A percentile compares a stretch with the other conserved stretches of the same genome.
Conservation (phyloP, 2,797 vertebrate species). For the Dendrocincla fuliginosa region DNA sequence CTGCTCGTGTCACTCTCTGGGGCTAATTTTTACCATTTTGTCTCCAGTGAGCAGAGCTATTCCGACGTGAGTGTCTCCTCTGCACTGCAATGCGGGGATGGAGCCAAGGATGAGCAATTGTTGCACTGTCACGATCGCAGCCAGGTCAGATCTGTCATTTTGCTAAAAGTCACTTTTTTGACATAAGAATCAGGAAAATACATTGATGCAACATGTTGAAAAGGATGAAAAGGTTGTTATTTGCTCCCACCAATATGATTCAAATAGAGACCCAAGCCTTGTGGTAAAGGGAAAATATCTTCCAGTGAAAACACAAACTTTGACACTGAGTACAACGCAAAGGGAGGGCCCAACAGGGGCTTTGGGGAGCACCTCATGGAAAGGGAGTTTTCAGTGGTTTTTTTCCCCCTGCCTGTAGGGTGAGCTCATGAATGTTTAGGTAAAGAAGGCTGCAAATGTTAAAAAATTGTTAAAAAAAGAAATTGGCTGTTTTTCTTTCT, state of each 20-base stretch:
- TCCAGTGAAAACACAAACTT: background rate
- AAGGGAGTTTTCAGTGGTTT: background rate
- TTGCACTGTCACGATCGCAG: background rate
- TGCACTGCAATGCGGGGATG: background rate
- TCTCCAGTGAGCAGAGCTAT: background rate
- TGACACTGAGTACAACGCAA: background rate
- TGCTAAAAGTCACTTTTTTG: background rate
- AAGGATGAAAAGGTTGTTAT: background rate
- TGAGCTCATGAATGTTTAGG: background rate
- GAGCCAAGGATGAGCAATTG: background rate
- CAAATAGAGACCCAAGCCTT: background rate
- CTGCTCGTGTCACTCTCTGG: background rate
- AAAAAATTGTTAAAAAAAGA: too few relatives aligned
- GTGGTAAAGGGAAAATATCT: background rate
- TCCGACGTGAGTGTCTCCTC: background rate
- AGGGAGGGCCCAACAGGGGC: background rate
- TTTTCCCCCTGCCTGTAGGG: background rate
- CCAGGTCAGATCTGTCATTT: background rate
- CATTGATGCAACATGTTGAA: background rate
- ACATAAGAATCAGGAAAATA: background rate
- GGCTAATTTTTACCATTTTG: conserved; percentile 6
- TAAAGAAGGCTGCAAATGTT: background rate
- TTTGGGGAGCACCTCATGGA: background rate
- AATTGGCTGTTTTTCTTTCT: background rate
- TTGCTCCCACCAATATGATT: background rate